A percentile compares a stretch with the other conserved stretches of the same genome.
Evolutionary conservation across 2,888 invertebrate genomes (phyloP).

Genomic region (Melipona bicolor): DNA sequence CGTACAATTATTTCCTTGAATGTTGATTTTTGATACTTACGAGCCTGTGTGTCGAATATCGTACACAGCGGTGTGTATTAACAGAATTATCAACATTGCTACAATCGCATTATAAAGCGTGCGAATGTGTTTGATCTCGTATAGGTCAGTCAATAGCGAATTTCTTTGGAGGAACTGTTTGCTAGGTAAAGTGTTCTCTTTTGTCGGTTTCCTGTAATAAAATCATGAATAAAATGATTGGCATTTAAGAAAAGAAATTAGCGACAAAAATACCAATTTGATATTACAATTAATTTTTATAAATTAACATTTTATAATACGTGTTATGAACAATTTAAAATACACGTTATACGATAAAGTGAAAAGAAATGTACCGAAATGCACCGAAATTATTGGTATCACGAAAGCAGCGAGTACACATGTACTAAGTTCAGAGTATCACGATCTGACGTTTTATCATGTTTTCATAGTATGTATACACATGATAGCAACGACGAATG

Average conservation of each 20-base stretch:
- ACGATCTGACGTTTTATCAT: not conserved
- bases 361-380: not conserved
- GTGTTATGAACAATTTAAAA: not conserved
- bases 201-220: constrained; percentile 61
- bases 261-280: not conserved
- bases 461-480: not conserved
- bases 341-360: too few relatives aligned
- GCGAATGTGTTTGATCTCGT: constrained; percentile 91
- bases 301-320: too few relatives aligned
- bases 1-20: not conserved
- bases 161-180: constrained; percentile 90
- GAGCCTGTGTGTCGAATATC: constrained; percentile 91
- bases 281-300: not conserved
- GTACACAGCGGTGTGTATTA: constrained; percentile 89
- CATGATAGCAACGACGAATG: not conserved
- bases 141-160: constrained; percentile 92
- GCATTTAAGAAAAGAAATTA: not conserved
- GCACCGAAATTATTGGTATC: not conserved
- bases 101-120: constrained; percentile 95
- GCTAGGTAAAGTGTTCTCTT: constrained; percentile 84
- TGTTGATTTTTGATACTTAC: constrained; percentile 86
- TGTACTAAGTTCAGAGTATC: not conserved
- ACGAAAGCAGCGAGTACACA: not conserved
- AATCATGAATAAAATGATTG: not conserved
- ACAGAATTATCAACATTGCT: constrained; percentile 89